Evolutionary conservation across 2,888 invertebrate species (phyloP).

Genomic region (Lamproptera curius): DNA sequence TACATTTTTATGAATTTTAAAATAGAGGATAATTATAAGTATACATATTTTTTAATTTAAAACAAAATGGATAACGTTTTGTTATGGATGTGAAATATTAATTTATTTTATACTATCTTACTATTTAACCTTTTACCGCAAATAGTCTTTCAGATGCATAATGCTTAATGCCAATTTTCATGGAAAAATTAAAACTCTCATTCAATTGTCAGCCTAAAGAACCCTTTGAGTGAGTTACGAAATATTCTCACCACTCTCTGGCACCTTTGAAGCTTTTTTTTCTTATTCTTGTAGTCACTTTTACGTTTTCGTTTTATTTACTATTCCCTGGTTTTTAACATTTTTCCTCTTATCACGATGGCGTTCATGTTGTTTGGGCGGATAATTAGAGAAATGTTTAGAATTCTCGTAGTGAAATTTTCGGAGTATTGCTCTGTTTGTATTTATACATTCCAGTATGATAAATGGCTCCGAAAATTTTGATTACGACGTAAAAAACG

Average conservation of each 20-base stretch:
- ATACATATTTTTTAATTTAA: background rate
- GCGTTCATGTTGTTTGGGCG: too few relatives aligned
- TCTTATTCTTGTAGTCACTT: too few relatives aligned
- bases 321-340: too few relatives aligned
- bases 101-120: background rate
- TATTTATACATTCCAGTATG: too few relatives aligned
- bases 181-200: constrained; percentile 28
- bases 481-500: too few relatives aligned
- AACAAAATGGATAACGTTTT: background rate
- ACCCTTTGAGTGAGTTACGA: constrained; percentile 22
- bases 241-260: constrained; percentile 24
- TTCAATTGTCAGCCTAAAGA: constrained; percentile 29
- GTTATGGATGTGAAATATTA: background rate
- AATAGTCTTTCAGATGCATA: background rate
- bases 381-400: too few relatives aligned
- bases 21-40: background rate
- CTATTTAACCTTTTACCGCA: background rate
- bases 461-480: too few relatives aligned
- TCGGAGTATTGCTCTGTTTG: too few relatives aligned
- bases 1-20: too few relatives aligned
- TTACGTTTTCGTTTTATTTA: too few relatives aligned
- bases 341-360: too few relatives aligned
- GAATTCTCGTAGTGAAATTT: too few relatives aligned
- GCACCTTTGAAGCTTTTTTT: constrained; percentile 22
- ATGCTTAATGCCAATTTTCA: constrained; percentile 26